Conservation (phyloP, 2,113 vertebrate genomes). For the Osmerus mordax region DNA sequence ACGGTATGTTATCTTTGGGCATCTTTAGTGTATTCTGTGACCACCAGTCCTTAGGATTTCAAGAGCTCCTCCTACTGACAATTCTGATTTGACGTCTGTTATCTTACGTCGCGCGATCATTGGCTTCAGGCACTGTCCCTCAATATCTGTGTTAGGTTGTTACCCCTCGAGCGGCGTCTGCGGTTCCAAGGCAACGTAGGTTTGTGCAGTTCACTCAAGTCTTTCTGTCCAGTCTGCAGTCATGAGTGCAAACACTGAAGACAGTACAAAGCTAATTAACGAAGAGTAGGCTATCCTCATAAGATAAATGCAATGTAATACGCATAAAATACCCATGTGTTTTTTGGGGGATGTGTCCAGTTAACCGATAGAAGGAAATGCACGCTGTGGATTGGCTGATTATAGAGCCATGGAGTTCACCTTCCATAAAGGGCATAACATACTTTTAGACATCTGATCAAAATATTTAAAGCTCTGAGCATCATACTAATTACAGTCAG, state of each 20-base stretch:
- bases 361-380: no score
- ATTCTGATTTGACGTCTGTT: slow-evolving; percentile 45
- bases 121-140: slow-evolving; percentile 54
- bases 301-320: no score
- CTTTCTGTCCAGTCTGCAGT: no score
- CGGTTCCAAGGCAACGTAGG: slow-evolving; percentile 72
- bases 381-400: no score
- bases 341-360: no score
- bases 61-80: slow-evolving; percentile 49
- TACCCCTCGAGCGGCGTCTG: slow-evolving; percentile 59
- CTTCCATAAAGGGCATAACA: slow-evolving; percentile 12
- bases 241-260: no score
- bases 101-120: slow-evolving; percentile 32
- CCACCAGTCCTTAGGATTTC: slow-evolving; percentile 50
- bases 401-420: slow-evolving; percentile 12
- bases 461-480: background rate
- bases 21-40: slow-evolving; percentile 40
- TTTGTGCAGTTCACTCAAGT: background rate
- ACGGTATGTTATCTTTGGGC: slow-evolving; percentile 46
- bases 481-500: background rate
- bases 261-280: no score
- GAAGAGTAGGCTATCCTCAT: no score
- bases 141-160: slow-evolving; percentile 56
- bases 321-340: no score
- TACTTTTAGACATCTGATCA: slow-evolving; percentile 17